phyloP scores from a whole-genome alignment of 2,797 vertebrate species.

The Cephalopachus bancanus region DNA sequence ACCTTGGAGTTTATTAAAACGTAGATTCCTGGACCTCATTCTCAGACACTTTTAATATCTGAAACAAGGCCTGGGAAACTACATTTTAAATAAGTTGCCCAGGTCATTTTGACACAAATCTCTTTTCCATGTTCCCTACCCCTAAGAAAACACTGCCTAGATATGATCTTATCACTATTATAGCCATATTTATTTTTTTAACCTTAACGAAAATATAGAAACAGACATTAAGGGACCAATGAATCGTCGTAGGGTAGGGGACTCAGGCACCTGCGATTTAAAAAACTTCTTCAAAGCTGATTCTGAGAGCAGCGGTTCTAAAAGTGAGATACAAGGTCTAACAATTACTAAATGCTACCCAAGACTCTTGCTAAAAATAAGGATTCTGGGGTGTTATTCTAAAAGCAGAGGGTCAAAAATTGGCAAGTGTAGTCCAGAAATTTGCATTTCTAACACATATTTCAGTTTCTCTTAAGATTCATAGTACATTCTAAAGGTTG shows the following conservation, averaged over 20 bases:
- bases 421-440: not conserved
- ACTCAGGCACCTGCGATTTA: not conserved
- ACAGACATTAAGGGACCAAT: slow-evolving; percentile 25
- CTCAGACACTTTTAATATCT: not conserved
- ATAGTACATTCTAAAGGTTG: slow-evolving; percentile 41
- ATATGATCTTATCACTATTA: not conserved
- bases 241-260: not conserved
- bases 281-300: not conserved
- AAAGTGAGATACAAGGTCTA: not conserved
- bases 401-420: not conserved
- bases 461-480: slow-evolving; percentile 48
- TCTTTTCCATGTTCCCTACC: not conserved
- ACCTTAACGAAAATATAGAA: not conserved
- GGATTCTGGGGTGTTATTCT: not conserved
- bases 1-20: slow-evolving; percentile 29
- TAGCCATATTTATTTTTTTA: not conserved
- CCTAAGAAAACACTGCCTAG: slow-evolving; percentile 41
- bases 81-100: slow-evolving; percentile 37
- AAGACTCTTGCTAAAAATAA: slow-evolving; percentile 5
- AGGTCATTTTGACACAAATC: slow-evolving; percentile 6
- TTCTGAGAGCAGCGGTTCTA: not conserved
- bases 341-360: not conserved
- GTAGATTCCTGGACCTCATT: not conserved
- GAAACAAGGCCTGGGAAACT: slow-evolving; percentile 28
- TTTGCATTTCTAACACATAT: slow-evolving; percentile 59